Base-by-base conservation (phyloP, 2,888 invertebrate genomes). In the Timandra comae region DNA sequence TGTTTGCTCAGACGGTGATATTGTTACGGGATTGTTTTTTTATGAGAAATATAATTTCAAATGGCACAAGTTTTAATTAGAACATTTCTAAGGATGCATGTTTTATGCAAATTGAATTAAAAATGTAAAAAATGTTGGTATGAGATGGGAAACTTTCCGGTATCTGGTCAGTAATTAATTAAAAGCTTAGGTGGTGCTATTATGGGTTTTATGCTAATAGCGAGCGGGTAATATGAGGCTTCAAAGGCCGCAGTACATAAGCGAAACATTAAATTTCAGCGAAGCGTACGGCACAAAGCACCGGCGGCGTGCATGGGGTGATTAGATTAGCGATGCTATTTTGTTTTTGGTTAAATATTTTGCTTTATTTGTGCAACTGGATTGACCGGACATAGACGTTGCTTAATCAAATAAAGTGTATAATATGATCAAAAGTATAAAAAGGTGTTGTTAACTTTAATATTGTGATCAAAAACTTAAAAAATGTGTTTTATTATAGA, bases 191-290 rank as follows among this genome's bases (percentile, higher is more conserved):
- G 67, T 63, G 62, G 56, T 68, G 63, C 69, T 63, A 73, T 76
- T 76, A 76, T 74, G 73, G 71, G 72, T 70, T 78, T 78, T 82
- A 81, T 81, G 82, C 67, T 80, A 80, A 82, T 80, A 74, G 65
- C 58, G 55, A 56, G 60, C 57, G 66, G 67, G 67, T 78, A 76
- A 77, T 79, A 77, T 74, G 71, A 61, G 62, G 13, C 41, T 43
- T 43, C 39, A 48, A 41, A 42, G 43, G 36, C 38, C 24, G 24
- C 24, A 11, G 46, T 59, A 52, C 56, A 56, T 54, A 59, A 53
- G 61, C 58, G 66, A 61, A 69, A 75, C 72, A 65, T 75, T 73
- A 76, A 72, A 76, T 77, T 74, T 70, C 66, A 65, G 47, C 67
- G 63, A 41, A 63, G 63, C 71, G 65, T 64, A 35, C 34, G 54